phyloP scores from a whole-genome alignment of 2,113 vertebrate genomes.

The Hemiscyllium ocellatum region DNA sequence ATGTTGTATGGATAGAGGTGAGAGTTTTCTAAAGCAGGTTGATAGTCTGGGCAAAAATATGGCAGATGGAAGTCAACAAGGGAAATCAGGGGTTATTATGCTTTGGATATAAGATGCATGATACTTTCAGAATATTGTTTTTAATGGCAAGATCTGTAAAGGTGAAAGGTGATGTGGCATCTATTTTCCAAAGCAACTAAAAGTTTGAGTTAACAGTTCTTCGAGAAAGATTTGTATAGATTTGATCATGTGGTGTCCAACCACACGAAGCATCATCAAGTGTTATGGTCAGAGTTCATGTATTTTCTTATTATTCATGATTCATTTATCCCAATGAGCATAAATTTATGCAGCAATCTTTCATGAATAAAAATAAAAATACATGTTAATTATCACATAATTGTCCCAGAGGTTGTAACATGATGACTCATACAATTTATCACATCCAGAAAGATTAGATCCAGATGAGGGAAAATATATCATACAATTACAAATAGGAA shows the following conservation, averaged over 20 bases:
- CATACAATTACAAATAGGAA: too few species aligned
- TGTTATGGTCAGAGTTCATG: too few species aligned
- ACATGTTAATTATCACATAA: too few species aligned
- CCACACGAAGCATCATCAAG: too few species aligned
- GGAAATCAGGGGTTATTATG: not conserved
- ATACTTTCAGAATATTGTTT: not conserved
- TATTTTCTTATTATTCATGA: too few species aligned
- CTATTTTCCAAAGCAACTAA: not conserved
- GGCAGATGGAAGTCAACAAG: not conserved
- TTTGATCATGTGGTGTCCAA: not conserved
- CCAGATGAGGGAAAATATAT: too few species aligned
- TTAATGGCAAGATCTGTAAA: not conserved
- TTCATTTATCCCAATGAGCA: too few species aligned
- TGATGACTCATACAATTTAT: too few species aligned
- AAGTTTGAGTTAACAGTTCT: not conserved
- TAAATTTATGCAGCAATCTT: too few species aligned
- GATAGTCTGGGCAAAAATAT: not conserved
- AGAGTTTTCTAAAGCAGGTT: not conserved
- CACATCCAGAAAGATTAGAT: too few species aligned
- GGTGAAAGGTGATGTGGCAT: not conserved
- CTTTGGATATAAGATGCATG: not conserved
- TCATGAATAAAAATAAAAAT: too few species aligned
- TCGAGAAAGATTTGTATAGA: not conserved
- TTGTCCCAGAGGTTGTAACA: too few species aligned
- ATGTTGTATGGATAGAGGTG: not conserved